Evolutionary conservation across 2,113 vertebrate species (phyloP).

Genomic region (Microcebus murinus): DNA sequence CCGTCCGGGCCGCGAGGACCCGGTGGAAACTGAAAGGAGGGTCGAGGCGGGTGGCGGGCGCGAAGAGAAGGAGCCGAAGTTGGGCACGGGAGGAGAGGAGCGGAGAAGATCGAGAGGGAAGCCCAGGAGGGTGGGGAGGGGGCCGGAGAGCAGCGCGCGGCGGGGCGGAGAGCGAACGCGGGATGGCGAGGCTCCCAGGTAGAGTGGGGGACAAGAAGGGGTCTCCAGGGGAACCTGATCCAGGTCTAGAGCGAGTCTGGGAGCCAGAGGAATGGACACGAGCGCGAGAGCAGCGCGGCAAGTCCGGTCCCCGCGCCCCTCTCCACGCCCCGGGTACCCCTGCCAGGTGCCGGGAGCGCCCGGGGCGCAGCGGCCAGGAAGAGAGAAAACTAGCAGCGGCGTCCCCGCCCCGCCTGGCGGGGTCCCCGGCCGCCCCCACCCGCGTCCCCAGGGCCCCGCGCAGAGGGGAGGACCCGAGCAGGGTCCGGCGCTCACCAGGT

Average conservation of each 20-base stretch:
- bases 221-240: neutral
- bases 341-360: slow-evolving; percentile 57
- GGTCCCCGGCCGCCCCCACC: slow-evolving; percentile 24
- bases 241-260: neutral
- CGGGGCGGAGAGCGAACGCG: neutral
- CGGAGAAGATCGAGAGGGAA: neutral
- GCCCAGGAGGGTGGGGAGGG: neutral
- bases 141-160: neutral
- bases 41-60: neutral
- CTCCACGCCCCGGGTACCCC: slow-evolving; percentile 12
- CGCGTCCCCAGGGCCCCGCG: slow-evolving; percentile 48
- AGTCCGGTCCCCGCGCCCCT: slow-evolving; percentile 51
- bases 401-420: neutral
- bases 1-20: neutral
- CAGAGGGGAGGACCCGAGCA: slow-evolving; percentile 16
- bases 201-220: neutral
- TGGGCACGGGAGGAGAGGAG: neutral
- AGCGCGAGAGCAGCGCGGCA: neutral
- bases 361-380: neutral
- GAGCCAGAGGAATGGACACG: neutral
- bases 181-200: neutral
- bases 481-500: slow-evolving; percentile 75
- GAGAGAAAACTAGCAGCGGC: slow-evolving; percentile 54
- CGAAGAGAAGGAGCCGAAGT: slow-evolving; percentile 12
- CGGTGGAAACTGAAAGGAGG: slow-evolving; percentile 4